Evolutionary conservation across 2,797 vertebrate species (phyloP).

Genomic region (Siniperca undulata): DNA sequence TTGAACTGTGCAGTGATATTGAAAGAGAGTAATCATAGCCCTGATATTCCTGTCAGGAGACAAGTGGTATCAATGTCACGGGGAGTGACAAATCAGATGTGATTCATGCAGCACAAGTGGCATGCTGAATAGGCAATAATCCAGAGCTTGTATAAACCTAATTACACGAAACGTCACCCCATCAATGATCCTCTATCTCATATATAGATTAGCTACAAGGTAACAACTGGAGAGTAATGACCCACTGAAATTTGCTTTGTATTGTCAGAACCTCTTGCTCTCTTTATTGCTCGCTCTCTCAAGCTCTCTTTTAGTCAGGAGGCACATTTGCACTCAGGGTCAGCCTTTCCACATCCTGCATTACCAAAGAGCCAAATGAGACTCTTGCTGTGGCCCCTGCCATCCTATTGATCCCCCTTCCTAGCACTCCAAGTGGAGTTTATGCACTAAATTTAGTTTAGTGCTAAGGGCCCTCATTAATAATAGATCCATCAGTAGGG

Average conservation of each 20-base stretch:
- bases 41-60: constrained; percentile 58
- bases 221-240: constrained; percentile 74
- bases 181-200: constrained; percentile 68
- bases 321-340: constrained; percentile 70
- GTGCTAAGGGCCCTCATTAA: constrained; percentile 85
- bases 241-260: constrained; percentile 68
- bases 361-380: constrained; percentile 75
- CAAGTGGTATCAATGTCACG: constrained; percentile 53
- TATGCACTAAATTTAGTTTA: constrained; percentile 84
- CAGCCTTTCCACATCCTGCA: constrained; percentile 60
- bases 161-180: constrained; percentile 72
- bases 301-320: constrained; percentile 54
- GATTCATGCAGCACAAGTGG: constrained; percentile 64
- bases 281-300: constrained; percentile 47
- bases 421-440: constrained; percentile 76
- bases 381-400: constrained; percentile 69
- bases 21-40: constrained; percentile 64
- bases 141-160: constrained; percentile 73
- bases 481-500: constrained; percentile 82
- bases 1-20: constrained; percentile 36
- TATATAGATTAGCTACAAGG: constrained; percentile 74
- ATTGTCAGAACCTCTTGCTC: constrained; percentile 63
- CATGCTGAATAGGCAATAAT: constrained; percentile 72
- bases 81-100: constrained; percentile 58
- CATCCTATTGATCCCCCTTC: constrained; percentile 72